phyloP scores from a whole-genome alignment of 2,113 vertebrate genomes.

The Perca fluviatilis region DNA sequence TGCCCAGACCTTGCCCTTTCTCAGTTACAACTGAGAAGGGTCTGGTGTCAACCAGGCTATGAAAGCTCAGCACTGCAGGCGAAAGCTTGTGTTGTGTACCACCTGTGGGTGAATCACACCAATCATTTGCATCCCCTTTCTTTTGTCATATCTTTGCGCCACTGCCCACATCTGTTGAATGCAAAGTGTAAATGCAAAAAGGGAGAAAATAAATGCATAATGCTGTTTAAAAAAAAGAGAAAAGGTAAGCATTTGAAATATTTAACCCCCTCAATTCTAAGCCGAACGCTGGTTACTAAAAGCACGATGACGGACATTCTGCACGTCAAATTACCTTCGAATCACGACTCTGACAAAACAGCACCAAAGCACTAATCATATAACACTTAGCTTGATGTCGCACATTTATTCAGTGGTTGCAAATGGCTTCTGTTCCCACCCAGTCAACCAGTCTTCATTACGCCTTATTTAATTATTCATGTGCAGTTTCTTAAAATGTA shows the following conservation, averaged over 20 bases:
- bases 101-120: neutral
- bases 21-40: no score
- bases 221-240: no score
- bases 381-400: neutral
- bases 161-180: neutral
- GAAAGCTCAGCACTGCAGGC: neutral
- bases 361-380: conserved; percentile 7
- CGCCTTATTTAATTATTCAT: conserved; percentile 46
- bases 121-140: neutral
- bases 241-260: neutral
- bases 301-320: neutral
- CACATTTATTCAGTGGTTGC: neutral
- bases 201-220: neutral
- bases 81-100: no score
- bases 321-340: conserved; percentile 14
- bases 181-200: neutral
- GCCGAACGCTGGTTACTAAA: neutral
- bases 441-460: conserved; percentile 39
- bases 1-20: no score
- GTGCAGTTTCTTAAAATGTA: conserved; percentile 46
- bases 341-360: neutral
- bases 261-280: neutral
- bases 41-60: no score
- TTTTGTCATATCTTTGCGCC: neutral
- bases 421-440: conserved; percentile 18